These are phyloP conservation scores for Gasteruption jaculator DNA, from an alignment of 2,888 invertebrate genomes.

Conservation along the genomic window DNA sequence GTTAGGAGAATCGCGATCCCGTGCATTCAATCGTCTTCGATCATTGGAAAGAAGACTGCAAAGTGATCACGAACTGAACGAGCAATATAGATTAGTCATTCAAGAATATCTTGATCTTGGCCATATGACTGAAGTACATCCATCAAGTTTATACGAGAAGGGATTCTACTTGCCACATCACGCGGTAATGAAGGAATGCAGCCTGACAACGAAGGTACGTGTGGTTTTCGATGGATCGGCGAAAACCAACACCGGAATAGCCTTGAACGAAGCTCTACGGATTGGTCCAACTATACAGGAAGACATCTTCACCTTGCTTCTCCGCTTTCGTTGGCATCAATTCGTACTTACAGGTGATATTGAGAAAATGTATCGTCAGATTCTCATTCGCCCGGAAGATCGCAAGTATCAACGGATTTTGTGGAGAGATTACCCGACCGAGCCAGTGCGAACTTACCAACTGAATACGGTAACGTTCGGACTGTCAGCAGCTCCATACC, in stretches of 20 bases:
- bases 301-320: slow-evolving; percentile 24
- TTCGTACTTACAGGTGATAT: slow-evolving; percentile 34
- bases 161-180: slow-evolving; percentile 36
- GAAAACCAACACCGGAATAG: slow-evolving; percentile 22
- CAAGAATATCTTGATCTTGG: slow-evolving; percentile 9
- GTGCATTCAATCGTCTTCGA: background rate
- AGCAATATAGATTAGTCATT: slow-evolving; percentile 5
- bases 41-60: slow-evolving; percentile 3
- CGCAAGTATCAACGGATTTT: slow-evolving; percentile 31
- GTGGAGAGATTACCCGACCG: slow-evolving; percentile 25
- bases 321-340: slow-evolving; percentile 25
- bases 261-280: slow-evolving; percentile 29
- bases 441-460: slow-evolving; percentile 17
- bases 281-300: slow-evolving; percentile 30
- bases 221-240: slow-evolving; percentile 36
- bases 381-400: slow-evolving; percentile 23
- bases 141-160: background rate
- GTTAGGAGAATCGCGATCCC: slow-evolving; percentile 12
- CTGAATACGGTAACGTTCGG: slow-evolving; percentile 33
- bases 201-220: slow-evolving; percentile 30
- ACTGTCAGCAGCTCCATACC: slow-evolving; percentile 28
- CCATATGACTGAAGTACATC: background rate
- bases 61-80: background rate
- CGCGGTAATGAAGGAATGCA: slow-evolving; percentile 25
- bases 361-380: slow-evolving; percentile 35